A percentile compares a stretch with the other conserved stretches of the same genome.
Evolutionary conservation across 2,888 invertebrate genomes (phyloP).

Genomic region (Watsonalla binaria): DNA sequence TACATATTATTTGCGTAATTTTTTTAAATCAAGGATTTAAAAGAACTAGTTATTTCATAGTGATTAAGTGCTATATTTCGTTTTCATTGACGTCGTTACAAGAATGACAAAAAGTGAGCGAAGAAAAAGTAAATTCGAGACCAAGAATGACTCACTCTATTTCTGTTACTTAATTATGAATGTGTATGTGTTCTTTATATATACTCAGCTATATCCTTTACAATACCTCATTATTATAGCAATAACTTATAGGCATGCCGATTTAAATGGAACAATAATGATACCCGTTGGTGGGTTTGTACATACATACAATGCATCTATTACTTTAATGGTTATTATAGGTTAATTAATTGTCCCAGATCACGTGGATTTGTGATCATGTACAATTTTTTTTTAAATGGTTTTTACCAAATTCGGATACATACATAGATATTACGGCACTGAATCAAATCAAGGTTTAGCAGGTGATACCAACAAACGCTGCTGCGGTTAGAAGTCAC

Average conservation of each 20-base stretch:
- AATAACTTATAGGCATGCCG: too few species aligned
- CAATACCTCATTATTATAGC: too few species aligned
- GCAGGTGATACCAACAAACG: too few species aligned
- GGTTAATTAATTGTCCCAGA: background rate
- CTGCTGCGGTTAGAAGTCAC: too few species aligned
- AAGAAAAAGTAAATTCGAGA: conserved; percentile 3
- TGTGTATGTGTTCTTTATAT: background rate
- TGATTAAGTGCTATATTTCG: background rate
- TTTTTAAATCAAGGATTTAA: background rate
- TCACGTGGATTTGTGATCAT: background rate
- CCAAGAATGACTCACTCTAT: conserved; percentile 3
- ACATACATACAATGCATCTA: too few species aligned
- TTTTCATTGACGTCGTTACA: background rate
- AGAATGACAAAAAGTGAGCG: conserved; percentile 2
- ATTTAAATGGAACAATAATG: too few species aligned
- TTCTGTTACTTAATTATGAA: too few species aligned
- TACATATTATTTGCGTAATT: background rate
- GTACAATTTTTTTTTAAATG: background rate
- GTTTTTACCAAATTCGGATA: background rate
- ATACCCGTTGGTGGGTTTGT: too few species aligned
- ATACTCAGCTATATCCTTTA: background rate
- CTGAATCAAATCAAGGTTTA: background rate
- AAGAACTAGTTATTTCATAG: background rate
- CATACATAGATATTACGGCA: background rate
- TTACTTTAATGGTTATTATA: too few species aligned